Evolutionary conservation across 53 echinoderm and acorn worm species (phyloP).

Genomic region (Temnopleurus reevesii): DNA sequence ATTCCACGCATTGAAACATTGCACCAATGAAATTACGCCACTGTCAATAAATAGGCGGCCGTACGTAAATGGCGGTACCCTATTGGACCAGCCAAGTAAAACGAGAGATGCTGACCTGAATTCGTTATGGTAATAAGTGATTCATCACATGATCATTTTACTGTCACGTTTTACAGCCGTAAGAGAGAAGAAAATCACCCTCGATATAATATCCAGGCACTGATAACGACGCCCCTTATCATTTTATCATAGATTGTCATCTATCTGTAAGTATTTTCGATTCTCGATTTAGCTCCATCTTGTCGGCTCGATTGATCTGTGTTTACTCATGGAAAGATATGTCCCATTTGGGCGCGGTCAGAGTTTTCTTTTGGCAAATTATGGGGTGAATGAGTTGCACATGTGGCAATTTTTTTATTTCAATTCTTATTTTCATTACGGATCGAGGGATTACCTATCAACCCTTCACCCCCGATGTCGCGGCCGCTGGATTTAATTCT

Average conservation of each 20-base stretch:
- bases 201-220: neutral
- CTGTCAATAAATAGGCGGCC: too few relatives aligned
- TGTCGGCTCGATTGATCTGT: neutral
- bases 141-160: too few relatives aligned
- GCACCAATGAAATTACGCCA: too few relatives aligned
- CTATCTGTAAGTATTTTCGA: neutral
- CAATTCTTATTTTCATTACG: too few relatives aligned
- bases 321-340: neutral
- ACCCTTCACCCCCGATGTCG: neutral
- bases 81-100: too few relatives aligned
- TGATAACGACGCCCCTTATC: neutral
- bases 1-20: too few relatives aligned
- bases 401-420: neutral
- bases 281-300: neutral
- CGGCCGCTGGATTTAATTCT: neutral
- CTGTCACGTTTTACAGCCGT: too few relatives aligned
- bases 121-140: too few relatives aligned
- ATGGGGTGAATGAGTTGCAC: neutral
- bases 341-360: neutral
- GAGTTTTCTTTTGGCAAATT: neutral
- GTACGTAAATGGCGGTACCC: too few relatives aligned
- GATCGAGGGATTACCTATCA: neutral
- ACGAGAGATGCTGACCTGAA: too few relatives aligned
- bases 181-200: too few relatives aligned
- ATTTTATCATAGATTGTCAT: neutral